phyloP scores from a whole-genome alignment of 2,888 invertebrate species.

The Glyphotaelius pellucidus region DNA sequence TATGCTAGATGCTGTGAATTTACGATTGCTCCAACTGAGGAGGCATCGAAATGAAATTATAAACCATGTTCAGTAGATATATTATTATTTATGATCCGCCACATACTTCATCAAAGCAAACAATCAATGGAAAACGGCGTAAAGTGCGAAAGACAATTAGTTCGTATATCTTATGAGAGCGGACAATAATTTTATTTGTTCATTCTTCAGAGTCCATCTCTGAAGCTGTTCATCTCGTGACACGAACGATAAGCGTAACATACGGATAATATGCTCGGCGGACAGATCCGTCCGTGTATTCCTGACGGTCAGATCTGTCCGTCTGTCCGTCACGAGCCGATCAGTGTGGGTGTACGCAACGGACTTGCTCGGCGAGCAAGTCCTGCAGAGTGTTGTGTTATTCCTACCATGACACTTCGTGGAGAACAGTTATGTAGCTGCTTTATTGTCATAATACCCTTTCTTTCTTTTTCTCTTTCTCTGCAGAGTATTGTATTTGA shows the following conservation, averaged over 20 bases:
- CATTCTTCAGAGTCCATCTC: background rate
- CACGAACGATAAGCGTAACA: background rate
- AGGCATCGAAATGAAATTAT: background rate
- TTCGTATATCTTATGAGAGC: background rate
- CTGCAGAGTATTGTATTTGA: no score
- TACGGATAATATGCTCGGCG: no score
- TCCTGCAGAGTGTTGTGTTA: no score
- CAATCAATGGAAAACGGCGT: background rate
- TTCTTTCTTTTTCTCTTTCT: no score
- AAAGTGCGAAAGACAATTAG: background rate
- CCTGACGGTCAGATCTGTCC: no score
- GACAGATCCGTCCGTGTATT: no score
- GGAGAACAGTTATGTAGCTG: no score
- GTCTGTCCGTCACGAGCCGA: no score
- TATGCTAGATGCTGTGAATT: background rate
- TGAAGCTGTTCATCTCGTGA: background rate
- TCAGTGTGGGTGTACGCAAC: no score
- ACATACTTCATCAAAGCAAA: background rate
- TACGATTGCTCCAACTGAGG: background rate
- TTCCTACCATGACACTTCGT: no score
- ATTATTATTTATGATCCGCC: background rate
- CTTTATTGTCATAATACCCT: no score
- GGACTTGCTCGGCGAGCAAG: no score
- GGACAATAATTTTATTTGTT: background rate
- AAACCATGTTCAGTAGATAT: background rate